A percentile compares a stretch with the other conserved stretches of the same genome.
These are phyloP conservation scores for Drusus annulatus DNA, from an alignment of 1,140 invertebrate genomes.

Conservation along the genomic window DNA sequence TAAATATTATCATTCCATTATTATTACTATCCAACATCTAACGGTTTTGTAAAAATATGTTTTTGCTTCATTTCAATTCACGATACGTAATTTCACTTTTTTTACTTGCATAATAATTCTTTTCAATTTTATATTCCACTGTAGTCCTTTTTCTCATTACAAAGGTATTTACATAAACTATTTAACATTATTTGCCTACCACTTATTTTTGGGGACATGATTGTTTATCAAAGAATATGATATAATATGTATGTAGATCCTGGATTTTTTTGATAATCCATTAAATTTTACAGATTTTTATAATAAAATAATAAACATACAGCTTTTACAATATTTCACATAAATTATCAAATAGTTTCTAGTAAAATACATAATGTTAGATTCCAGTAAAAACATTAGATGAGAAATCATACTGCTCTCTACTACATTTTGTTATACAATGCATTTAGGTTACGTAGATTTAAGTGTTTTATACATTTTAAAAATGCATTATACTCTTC, in stretches of 20 bases:
- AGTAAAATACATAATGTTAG: conserved; percentile 36
- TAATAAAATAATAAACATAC: conserved; percentile 31
- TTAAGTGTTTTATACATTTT: conserved; percentile 59
- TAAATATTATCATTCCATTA: too few relatives aligned
- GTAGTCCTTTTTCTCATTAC: conserved; percentile 10
- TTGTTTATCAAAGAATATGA: not conserved
- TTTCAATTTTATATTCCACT: not conserved
- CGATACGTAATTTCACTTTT: too few relatives aligned
- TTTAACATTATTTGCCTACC: conserved; percentile 7
- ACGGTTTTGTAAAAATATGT: too few relatives aligned
- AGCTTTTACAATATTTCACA: conserved; percentile 41
- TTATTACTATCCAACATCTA: too few relatives aligned
- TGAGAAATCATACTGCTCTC: conserved; percentile 51
- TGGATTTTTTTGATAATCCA: conserved; percentile 27
- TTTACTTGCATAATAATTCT: not conserved
- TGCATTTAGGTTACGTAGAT: conserved; percentile 58
- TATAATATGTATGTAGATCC: not conserved
- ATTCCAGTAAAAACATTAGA: conserved; percentile 39
- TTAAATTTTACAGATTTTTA: conserved; percentile 21
- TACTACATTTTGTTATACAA: conserved; percentile 52
- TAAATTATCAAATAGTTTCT: conserved; percentile 32
- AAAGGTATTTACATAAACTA: not conserved
- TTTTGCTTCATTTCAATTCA: too few relatives aligned
- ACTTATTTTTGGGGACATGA: not conserved
- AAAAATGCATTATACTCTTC: conserved; percentile 56